Conservation (phyloP, 2,113 vertebrate genomes). For the Alligator mississippiensis region DNA sequence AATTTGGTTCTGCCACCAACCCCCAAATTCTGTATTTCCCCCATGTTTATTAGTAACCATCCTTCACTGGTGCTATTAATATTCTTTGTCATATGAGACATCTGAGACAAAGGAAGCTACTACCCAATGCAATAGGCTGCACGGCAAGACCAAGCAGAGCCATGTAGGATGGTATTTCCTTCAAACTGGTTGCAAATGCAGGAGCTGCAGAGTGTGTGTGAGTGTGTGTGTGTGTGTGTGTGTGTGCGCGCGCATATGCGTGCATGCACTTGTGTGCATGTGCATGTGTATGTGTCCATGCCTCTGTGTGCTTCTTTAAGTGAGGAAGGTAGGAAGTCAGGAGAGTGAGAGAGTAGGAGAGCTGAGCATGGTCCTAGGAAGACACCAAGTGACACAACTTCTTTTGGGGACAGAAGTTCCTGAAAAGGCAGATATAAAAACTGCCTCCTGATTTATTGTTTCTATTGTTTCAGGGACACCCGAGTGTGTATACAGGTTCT, state of each 20-base stretch:
- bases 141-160: not conserved
- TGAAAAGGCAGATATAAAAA: not conserved
- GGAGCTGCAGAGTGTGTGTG: not conserved
- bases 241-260: too few species aligned
- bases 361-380: not conserved
- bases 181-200: not conserved
- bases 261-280: not conserved
- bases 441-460: not conserved
- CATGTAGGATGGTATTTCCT: not conserved
- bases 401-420: not conserved
- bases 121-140: too few species aligned
- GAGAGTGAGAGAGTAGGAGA: not conserved
- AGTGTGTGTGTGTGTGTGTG: not conserved
- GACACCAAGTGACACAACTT: not conserved
- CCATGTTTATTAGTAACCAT: too few species aligned
- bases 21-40: not conserved
- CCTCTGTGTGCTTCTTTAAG: not conserved
- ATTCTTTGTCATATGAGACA: not conserved
- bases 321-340: not conserved
- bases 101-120: too few species aligned
- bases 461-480: not conserved
- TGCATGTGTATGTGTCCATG: too few species aligned
- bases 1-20: too few species aligned
- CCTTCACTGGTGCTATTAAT: not conserved
- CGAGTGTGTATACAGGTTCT: not conserved